Conservation (phyloP, 2,797 vertebrate genomes). For the Danio choprae region DNA sequence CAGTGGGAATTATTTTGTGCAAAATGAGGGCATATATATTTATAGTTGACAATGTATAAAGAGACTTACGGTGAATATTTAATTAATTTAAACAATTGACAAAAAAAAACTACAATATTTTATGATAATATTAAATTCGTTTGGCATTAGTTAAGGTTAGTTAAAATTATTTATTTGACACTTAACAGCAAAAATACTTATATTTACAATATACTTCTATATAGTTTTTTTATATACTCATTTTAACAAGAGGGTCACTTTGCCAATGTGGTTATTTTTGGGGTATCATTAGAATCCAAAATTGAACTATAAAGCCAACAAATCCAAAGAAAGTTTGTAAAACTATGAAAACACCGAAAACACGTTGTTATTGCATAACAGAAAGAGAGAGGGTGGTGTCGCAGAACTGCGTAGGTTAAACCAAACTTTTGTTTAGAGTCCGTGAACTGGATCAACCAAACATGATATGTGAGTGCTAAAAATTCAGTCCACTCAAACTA, state of each 20-base stretch:
- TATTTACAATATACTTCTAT: too few relatives aligned
- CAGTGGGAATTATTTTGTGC: too few relatives aligned
- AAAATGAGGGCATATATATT: background rate
- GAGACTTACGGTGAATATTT: background rate
- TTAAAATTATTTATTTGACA: too few relatives aligned
- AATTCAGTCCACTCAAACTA: conserved; percentile 13
- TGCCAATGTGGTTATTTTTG: background rate
- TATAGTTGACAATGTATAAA: background rate
- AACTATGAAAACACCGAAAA: conserved; percentile 29
- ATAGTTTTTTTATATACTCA: background rate
- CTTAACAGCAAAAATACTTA: too few relatives aligned
- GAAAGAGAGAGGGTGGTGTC: conserved; percentile 27
- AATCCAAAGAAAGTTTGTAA: conserved; percentile 13
- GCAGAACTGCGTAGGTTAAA: conserved; percentile 39
- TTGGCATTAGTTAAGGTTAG: too few relatives aligned
- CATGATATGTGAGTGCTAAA: conserved; percentile 38
- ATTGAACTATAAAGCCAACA: background rate
- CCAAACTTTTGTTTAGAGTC: conserved; percentile 48
- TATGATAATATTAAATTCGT: too few relatives aligned
- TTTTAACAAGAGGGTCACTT: background rate
- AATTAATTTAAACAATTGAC: background rate
- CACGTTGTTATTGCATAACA: conserved; percentile 50
- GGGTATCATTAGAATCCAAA: background rate
- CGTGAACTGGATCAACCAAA: conserved; percentile 49
- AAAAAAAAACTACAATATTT: background rate